phyloP scores from a whole-genome alignment of 2,888 invertebrate genomes.

The Polia nebulosa region DNA sequence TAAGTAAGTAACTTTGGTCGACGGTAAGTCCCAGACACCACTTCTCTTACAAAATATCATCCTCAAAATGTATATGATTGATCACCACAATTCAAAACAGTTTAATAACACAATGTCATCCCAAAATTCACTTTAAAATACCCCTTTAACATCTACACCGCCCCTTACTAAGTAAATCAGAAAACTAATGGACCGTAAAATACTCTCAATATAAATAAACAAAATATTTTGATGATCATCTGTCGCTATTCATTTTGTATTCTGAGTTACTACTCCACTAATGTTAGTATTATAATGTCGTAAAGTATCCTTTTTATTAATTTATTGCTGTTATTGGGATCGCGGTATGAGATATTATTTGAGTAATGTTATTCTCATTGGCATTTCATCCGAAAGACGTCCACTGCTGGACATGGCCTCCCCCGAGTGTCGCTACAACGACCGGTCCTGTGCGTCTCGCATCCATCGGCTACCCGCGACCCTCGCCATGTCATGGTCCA shows the following conservation, averaged over 20 bases:
- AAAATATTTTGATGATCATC: conserved; percentile 47
- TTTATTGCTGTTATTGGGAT: neutral
- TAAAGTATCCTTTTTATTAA: conserved; percentile 52
- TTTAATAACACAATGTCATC: neutral
- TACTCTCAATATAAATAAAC: conserved; percentile 67
- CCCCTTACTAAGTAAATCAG: conserved; percentile 68
- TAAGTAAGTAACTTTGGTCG: too few species aligned
- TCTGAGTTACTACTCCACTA: conserved; percentile 71
- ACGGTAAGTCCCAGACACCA: too few species aligned
- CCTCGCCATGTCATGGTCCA: too few species aligned
- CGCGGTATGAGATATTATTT: neutral
- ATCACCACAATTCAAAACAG: neutral
- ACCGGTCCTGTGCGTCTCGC: too few species aligned
- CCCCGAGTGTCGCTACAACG: too few species aligned
- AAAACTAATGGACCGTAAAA: conserved; percentile 64
- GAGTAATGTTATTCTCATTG: too few species aligned
- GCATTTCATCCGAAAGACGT: too few species aligned
- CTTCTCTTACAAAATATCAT: too few species aligned
- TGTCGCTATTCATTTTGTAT: conserved; percentile 48
- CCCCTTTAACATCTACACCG: conserved; percentile 11
- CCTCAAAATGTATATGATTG: neutral
- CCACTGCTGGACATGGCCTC: too few species aligned
- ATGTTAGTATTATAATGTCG: conserved; percentile 64
- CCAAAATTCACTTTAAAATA: neutral
- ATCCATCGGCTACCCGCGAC: too few species aligned